Percentiles rank a stretch among this genome's conserved stretches.
Conservation (phyloP, 1,140 invertebrate species). For the Drosophila mayri region DNA sequence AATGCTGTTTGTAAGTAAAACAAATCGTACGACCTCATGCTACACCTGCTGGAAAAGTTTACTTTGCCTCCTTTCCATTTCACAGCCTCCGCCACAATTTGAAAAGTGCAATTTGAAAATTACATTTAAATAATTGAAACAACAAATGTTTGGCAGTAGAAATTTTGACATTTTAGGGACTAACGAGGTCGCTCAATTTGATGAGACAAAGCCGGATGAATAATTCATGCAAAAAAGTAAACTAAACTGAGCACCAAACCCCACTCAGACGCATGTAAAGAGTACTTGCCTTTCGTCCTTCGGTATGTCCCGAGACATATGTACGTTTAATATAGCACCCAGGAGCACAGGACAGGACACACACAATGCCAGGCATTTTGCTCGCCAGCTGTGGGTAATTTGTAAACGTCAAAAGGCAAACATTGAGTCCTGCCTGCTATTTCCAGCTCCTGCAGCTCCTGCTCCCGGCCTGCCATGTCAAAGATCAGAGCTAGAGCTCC, state of each 20-base stretch:
- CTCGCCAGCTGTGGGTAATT: conserved; percentile 79
- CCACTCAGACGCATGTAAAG: conserved; percentile 62
- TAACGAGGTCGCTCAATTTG: conserved; percentile 76
- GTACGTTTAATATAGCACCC: conserved; percentile 78
- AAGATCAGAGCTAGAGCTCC: conserved; percentile 56
- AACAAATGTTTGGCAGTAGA: conserved; percentile 74
- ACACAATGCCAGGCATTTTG: conserved; percentile 61
- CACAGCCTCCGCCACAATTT: conserved; percentile 18
- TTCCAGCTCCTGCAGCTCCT: background rate
- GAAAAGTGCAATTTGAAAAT: conserved; percentile 70
- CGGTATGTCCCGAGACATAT: conserved; percentile 62
- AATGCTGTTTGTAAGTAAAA: conserved; percentile 24
- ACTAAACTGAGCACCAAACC: conserved; percentile 59
- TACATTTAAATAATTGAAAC: conserved; percentile 81
- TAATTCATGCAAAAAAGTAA: conserved; percentile 74
- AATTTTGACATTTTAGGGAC: conserved; percentile 72
- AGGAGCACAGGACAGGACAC: conserved; percentile 41
- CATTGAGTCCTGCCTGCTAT: conserved; percentile 67
- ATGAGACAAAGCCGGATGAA: conserved; percentile 73
- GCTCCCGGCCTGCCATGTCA: conserved; percentile 48
- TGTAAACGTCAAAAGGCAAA: conserved; percentile 82
- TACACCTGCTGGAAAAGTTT: background rate
- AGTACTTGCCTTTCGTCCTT: conserved; percentile 64
- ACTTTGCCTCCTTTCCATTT: background rate
- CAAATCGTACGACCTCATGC: background rate